A percentile compares a stretch with the other conserved stretches of the same genome.
phyloP scores from a whole-genome alignment of 2,113 vertebrate genomes.

The Onychostoma macrolepis region DNA sequence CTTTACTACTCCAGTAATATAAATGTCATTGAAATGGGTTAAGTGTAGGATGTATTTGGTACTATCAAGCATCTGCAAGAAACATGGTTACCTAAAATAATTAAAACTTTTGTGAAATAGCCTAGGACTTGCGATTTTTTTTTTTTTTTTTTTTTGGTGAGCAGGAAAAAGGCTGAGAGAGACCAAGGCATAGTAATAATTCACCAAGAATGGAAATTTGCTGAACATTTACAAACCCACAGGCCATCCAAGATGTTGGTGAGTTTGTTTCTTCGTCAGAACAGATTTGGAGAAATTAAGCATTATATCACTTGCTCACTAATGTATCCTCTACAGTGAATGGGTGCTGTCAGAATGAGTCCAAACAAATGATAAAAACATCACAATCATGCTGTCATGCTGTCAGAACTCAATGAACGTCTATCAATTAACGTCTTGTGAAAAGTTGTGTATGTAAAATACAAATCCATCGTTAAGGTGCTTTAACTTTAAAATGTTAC shows the following conservation, averaged over 20 bases:
- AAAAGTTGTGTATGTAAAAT: too few species aligned
- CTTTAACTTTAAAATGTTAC: too few species aligned
- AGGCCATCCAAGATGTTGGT: neutral
- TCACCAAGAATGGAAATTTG: too few species aligned
- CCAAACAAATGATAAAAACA: neutral
- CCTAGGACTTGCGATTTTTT: neutral
- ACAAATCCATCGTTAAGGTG: too few species aligned
- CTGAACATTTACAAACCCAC: neutral
- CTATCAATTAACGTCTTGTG: too few species aligned
- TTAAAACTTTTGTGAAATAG: constrained; percentile 46
- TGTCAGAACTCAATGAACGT: too few species aligned
- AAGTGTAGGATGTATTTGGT: constrained; percentile 56
- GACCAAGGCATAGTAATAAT: too few species aligned
- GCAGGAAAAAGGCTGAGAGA: too few species aligned
- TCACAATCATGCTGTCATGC: too few species aligned
- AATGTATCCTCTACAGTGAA: neutral
- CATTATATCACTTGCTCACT: neutral
- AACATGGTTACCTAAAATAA: constrained; percentile 58
- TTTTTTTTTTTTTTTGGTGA: neutral
- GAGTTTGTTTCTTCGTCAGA: neutral
- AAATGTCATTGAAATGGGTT: constrained; percentile 11
- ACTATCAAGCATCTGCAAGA: constrained; percentile 59
- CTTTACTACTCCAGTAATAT: constrained; percentile 59
- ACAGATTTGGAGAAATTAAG: neutral
- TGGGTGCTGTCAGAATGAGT: neutral